Conservation (phyloP, 2,113 vertebrate species). For the Oncorhynchus mykiss region DNA sequence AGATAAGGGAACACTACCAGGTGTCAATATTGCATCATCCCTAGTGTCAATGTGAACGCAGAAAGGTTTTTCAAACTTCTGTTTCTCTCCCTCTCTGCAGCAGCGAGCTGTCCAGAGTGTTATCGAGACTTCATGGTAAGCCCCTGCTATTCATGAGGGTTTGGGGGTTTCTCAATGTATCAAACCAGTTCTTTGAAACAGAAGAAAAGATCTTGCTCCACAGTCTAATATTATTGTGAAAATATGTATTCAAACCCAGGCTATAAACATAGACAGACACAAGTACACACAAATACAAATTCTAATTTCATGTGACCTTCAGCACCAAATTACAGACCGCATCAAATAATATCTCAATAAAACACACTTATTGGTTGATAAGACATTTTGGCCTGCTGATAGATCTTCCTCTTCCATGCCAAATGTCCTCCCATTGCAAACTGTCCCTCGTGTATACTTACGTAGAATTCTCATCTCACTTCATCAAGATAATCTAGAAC, state of each 20-base stretch:
- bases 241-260: too few species aligned
- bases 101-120: conserved; percentile 41
- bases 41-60: neutral
- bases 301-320: neutral
- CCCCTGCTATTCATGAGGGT: too few species aligned
- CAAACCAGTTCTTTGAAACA: too few species aligned
- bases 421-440: neutral
- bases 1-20: neutral
- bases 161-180: too few species aligned
- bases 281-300: neutral
- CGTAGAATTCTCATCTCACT: neutral
- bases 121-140: conserved; percentile 62
- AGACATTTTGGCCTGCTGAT: too few species aligned
- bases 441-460: neutral
- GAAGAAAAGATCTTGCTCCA: too few species aligned
- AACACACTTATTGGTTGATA: neutral
- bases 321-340: neutral
- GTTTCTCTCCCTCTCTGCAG: conserved; percentile 35
- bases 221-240: too few species aligned
- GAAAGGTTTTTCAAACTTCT: neutral
- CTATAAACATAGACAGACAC: neutral
- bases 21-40: neutral
- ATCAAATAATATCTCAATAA: conserved; percentile 7
- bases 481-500: too few species aligned
- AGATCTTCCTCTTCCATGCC: neutral